These are phyloP conservation scores for Fregata magnificens DNA, from an alignment of 2,113 vertebrate species.

Conservation along the genomic window DNA sequence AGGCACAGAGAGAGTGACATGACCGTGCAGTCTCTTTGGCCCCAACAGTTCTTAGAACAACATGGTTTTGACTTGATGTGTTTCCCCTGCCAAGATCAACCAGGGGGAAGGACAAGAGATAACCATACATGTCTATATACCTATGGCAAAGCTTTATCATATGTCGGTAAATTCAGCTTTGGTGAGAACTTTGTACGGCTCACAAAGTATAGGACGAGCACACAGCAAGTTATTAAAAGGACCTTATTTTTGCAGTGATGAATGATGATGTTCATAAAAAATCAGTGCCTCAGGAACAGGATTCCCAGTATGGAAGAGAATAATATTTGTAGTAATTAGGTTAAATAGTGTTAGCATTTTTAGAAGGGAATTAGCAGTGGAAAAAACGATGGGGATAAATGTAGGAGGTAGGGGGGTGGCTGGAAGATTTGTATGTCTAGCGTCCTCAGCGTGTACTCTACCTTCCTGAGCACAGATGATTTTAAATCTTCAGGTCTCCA, in stretches of 20 bases:
- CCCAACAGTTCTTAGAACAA: neutral
- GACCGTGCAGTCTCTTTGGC: neutral
- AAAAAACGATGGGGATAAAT: neutral
- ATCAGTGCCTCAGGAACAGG: neutral
- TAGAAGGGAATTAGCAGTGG: neutral
- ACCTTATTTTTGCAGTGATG: neutral
- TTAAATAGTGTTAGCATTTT: neutral
- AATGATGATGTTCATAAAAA: neutral
- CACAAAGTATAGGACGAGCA: neutral
- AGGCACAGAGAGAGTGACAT: neutral
- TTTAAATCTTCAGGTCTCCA: neutral
- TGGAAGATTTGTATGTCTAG: neutral
- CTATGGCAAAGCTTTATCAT: neutral
- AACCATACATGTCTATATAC: neutral
- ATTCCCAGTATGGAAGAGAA: neutral
- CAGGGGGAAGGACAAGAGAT: neutral
- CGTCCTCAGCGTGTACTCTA: neutral
- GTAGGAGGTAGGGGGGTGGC: neutral
- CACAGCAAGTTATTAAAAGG: neutral
- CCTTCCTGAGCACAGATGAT: neutral
- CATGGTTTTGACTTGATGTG: neutral
- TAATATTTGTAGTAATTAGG: neutral
- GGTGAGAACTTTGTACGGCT: neutral
- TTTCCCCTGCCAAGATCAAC: neutral
- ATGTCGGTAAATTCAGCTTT: accelerated